These are phyloP conservation scores for Pammene fasciana DNA, from an alignment of 2,888 invertebrate species.

Conservation along the genomic window DNA sequence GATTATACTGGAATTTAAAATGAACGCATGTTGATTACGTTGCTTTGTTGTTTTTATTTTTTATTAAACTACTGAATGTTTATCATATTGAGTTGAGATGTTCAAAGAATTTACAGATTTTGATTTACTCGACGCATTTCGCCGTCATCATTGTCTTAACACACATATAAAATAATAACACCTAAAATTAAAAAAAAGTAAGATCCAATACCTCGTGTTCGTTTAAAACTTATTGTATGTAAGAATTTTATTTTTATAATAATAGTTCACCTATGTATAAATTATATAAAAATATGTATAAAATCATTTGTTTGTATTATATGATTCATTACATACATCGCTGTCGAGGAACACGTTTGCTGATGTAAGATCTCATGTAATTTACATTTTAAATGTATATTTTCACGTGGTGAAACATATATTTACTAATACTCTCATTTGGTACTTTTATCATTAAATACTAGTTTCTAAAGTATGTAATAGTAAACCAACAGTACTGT, in stretches of 20 bases:
- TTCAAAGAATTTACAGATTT: background rate
- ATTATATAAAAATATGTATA: conserved; percentile 26
- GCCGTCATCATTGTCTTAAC: no score
- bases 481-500: conserved; percentile 33
- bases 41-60: background rate
- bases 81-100: background rate
- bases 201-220: conserved; percentile 16
- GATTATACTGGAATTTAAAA: background rate
- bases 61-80: background rate
- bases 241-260: conserved; percentile 35
- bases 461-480: conserved; percentile 33
- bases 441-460: conserved; percentile 40
- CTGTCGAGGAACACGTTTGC: conserved; percentile 35
- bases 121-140: background rate
- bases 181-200: background rate
- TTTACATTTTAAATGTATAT: conserved; percentile 36
- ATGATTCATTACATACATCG: conserved; percentile 33
- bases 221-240: conserved; percentile 23
- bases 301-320: conserved; percentile 28
- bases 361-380: conserved; percentile 44
- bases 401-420: conserved; percentile 40
- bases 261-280: conserved; percentile 31
- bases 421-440: conserved; percentile 42
- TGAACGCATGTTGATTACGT: background rate
- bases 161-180: background rate